Percentiles rank a stretch among this genome's conserved stretches.
phyloP scores from a whole-genome alignment of 2,888 invertebrate species.

The Sphaerophoria taeniata region DNA sequence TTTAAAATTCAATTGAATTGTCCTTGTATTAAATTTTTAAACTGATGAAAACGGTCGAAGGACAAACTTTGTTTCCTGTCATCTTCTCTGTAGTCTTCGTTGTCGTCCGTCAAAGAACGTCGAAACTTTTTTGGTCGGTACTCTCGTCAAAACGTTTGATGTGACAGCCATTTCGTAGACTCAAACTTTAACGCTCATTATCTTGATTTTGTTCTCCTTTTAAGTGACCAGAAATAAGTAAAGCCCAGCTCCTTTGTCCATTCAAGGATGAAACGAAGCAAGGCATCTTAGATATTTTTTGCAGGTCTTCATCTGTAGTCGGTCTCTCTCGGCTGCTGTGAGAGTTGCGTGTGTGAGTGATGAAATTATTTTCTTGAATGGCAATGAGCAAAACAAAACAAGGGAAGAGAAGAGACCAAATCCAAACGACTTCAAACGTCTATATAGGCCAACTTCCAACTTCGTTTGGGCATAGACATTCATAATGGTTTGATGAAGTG shows the following conservation, averaged over 20 bases:
- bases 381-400: neutral
- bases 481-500: slow-evolving; percentile 68
- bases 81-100: neutral
- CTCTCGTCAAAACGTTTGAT: slow-evolving; percentile 15
- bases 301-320: neutral
- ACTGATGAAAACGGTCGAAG: neutral
- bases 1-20: neutral
- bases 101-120: slow-evolving; percentile 12
- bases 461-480: slow-evolving; percentile 30
- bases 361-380: slow-evolving; percentile 25
- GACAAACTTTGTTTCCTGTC: neutral
- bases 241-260: slow-evolving; percentile 14
- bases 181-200: slow-evolving; percentile 44
- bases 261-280: slow-evolving; percentile 41
- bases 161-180: slow-evolving; percentile 42
- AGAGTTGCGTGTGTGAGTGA: neutral
- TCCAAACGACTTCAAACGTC: slow-evolving; percentile 4
- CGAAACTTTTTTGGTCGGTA: neutral
- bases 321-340: neutral
- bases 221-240: slow-evolving; percentile 46
- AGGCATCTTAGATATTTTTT: neutral
- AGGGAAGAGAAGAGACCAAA: neutral
- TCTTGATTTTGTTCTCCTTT: slow-evolving; percentile 52
- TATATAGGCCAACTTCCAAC: slow-evolving; percentile 6
- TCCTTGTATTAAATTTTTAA: slow-evolving; percentile 6